Percentiles rank a stretch among this genome's conserved stretches.
These are phyloP conservation scores for Clytia hemisphaerica DNA, from an alignment of 30 jellyfish, hydroid and myxozoan genomes.

Conservation along the genomic window DNA sequence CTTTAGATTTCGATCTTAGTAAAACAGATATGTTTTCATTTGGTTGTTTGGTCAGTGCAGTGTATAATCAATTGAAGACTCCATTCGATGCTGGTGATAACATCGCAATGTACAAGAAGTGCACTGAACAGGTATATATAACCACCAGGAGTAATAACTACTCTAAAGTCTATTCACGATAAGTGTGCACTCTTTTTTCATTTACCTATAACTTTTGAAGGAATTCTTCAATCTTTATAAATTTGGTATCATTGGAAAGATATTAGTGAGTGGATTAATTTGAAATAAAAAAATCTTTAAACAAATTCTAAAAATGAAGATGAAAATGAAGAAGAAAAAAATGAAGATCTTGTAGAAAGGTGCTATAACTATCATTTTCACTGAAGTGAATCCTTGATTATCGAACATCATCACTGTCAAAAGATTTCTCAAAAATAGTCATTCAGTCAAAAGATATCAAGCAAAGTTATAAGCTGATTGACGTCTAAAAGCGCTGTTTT, in stretches of 20 bases:
- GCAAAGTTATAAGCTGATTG: no score
- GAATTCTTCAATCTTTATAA: no score
- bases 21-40: slow-evolving; percentile 71
- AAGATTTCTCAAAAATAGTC: no score
- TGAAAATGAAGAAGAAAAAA: no score
- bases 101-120: slow-evolving; percentile 54
- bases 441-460: no score
- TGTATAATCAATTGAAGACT: slow-evolving; percentile 52
- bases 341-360: no score
- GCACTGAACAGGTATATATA: slow-evolving; percentile 74
- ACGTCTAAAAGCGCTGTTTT: no score
- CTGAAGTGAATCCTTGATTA: no score
- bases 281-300: background rate
- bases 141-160: background rate
- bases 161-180: background rate
- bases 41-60: slow-evolving; percentile 76
- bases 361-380: no score
- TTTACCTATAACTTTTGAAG: background rate
- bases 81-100: slow-evolving; percentile 81
- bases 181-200: background rate
- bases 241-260: background rate
- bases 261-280: background rate
- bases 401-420: no score
- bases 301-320: no score
- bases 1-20: slow-evolving; percentile 15